A percentile compares a stretch with the other conserved stretches of the same genome.
These are phyloP conservation scores for Corvus hawaiiensis DNA, from an alignment of 2,113 vertebrate genomes.

Conservation along the genomic window DNA sequence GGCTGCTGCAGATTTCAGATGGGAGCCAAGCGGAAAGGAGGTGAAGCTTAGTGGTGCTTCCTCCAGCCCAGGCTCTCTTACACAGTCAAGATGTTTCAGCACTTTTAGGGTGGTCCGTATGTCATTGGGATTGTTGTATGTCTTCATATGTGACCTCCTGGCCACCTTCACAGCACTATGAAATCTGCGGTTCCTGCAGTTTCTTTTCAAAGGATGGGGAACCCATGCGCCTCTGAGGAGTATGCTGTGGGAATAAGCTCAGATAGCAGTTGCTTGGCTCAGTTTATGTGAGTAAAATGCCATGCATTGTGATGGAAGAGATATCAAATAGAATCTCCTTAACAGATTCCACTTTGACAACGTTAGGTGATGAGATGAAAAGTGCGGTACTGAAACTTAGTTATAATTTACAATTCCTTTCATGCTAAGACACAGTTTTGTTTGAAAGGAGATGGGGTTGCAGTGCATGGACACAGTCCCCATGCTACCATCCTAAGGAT, in stretches of 20 bases:
- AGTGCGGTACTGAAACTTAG: background rate
- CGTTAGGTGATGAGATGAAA: background rate
- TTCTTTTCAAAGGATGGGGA: background rate
- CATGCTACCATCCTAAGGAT: background rate
- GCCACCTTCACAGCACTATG: background rate
- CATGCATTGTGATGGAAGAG: background rate
- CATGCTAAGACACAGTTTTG: background rate
- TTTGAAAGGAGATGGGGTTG: background rate
- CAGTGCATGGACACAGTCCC: background rate
- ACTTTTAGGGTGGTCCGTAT: rapidly evolving
- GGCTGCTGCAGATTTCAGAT: background rate
- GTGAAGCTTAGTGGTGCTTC: background rate
- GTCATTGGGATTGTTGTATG: background rate
- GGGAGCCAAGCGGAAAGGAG: background rate
- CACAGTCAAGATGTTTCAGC: background rate
- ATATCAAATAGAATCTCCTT: background rate
- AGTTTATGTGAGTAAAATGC: background rate
- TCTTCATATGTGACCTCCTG: background rate
- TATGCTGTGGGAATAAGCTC: background rate
- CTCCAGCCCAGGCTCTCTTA: background rate
- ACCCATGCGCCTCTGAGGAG: background rate
- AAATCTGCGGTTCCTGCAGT: background rate
- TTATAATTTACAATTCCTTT: background rate
- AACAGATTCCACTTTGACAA: background rate
- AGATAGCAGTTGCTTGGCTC: background rate